Evolutionary conservation across 2,113 vertebrate genomes (phyloP), one percentile per base, ranked within the genome.

Genomic region (Oreochromis spilurus): DNA sequence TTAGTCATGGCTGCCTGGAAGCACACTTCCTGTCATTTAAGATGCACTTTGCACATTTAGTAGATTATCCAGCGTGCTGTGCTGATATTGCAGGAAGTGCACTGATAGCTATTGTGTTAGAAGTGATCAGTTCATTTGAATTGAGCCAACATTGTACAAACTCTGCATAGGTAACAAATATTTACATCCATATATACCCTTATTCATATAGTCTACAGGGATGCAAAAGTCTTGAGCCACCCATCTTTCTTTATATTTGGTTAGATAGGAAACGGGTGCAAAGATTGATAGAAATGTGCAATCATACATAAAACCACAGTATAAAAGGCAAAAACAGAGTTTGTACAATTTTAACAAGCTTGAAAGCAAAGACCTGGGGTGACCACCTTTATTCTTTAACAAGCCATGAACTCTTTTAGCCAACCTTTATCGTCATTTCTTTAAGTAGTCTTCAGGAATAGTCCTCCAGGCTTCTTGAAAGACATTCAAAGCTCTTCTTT

Each of bases 11-110:
- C 24, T 53, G 84, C 55, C 21, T 84, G 17, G 54, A 50, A 84
- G 75, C 7, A 12, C 29, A 72, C 29, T 12, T 90, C 52, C 5
- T 91, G 43, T 83, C 60, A 36, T 54, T 40, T 43, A 21, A 60
- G 53, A 50, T 67, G 31, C 81, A 10, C 6, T 81, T 80, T 81
- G 52, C 43, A 83, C 79, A 67, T 52, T 82, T 38, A 83, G 40
- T 48, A 45, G 75, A 57, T 83, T 9, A 48, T 12, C 62, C 11
- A 53, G 17, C 3, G 6, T 78, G 21, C 40, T 0, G 9, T 26
- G 31, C 52, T 43, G 40, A 40, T 67, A 31, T 43, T 70, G 2
- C 24, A 48, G 21, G n/a, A 85, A 85, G 57, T 52, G 34, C 45
- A 29, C 60, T 84, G 14, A 21, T 34, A 43, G 1, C 5, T 77